phyloP scores from a whole-genome alignment of 1,140 invertebrate species.

The Heliconius eleuchia region DNA sequence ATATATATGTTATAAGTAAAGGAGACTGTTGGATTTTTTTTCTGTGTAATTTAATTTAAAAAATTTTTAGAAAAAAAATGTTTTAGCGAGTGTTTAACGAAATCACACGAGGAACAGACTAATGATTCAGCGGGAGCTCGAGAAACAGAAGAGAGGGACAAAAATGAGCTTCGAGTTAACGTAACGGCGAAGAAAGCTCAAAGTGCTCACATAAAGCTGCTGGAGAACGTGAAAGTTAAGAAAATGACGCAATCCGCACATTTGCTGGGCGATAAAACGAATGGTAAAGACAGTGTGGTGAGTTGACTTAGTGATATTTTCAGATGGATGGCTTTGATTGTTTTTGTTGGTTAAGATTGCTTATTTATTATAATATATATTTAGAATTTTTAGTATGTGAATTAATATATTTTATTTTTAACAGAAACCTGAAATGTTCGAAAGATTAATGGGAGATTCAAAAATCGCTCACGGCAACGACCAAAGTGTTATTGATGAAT shows the following conservation, averaged over 20 bases:
- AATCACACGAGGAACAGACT: conserved; percentile 33
- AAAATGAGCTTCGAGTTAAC: conserved; percentile 46
- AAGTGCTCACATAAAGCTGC: conserved; percentile 61
- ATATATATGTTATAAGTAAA: too few species aligned
- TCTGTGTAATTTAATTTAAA: background rate
- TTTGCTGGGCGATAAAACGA: conserved; percentile 51
- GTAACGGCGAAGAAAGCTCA: conserved; percentile 64
- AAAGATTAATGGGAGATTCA: conserved; percentile 66
- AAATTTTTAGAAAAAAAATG: background rate
- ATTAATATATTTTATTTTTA: background rate
- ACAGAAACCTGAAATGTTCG: conserved; percentile 55
- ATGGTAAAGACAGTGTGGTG: conserved; percentile 1
- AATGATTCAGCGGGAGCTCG: conserved; percentile 29
- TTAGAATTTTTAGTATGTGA: background rate
- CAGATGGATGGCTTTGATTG: too few species aligned
- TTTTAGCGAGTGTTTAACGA: conserved; percentile 47
- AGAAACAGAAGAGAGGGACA: conserved; percentile 40
- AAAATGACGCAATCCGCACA: conserved; percentile 71
- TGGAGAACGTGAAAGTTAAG: conserved; percentile 48
- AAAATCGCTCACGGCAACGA: conserved; percentile 48
- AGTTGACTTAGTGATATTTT: background rate
- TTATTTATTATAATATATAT: too few species aligned
- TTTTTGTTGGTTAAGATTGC: too few species aligned
- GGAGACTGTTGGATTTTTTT: background rate
- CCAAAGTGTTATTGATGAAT: conserved; percentile 45